A percentile compares a stretch with the other conserved stretches of the same genome.
Conservation (phyloP, 2,797 vertebrate genomes). For the Echeneis naucrates region DNA sequence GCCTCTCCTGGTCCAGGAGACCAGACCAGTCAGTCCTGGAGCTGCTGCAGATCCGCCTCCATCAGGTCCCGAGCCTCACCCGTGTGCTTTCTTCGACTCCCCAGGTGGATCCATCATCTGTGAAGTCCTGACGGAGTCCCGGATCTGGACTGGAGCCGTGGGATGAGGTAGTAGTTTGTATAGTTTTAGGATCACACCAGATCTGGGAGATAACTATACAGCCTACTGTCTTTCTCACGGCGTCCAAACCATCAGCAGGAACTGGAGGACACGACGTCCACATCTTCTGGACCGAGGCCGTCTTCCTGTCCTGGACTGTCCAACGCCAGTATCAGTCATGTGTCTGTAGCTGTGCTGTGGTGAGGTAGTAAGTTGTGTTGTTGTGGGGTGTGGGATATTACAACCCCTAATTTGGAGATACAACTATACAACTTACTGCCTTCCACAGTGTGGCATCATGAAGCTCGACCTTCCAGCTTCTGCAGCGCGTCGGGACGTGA, state of each 20-base stretch:
- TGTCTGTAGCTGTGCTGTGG: conserved; percentile 70
- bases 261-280: conserved; percentile 1
- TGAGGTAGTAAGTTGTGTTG: conserved; percentile 98
- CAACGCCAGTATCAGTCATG: too few species aligned
- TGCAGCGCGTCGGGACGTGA: not conserved
- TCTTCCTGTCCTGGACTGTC: not conserved
- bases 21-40: too few species aligned
- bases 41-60: too few species aligned
- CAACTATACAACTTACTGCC: conserved; percentile 95
- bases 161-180: conserved; percentile 99
- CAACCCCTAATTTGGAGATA: conserved; percentile 87
- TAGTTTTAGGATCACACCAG: conserved; percentile 99
- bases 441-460: conserved; percentile 80
- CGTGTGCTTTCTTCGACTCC: not conserved
- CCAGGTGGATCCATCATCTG: too few species aligned
- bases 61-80: not conserved
- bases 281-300: conserved; percentile 40
- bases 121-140: conserved; percentile 50
- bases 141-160: conserved; percentile 85
- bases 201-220: conserved; percentile 98
- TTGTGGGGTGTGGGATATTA: conserved; percentile 88
- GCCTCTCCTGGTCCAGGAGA: conserved; percentile 33
- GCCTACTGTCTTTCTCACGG: conserved; percentile 95
- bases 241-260: conserved; percentile 55
- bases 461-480: not conserved